These are phyloP conservation scores for Apostichopus parvimensis DNA, from an alignment of 35 echinoderm and acorn worm species.

Conservation along the genomic window DNA sequence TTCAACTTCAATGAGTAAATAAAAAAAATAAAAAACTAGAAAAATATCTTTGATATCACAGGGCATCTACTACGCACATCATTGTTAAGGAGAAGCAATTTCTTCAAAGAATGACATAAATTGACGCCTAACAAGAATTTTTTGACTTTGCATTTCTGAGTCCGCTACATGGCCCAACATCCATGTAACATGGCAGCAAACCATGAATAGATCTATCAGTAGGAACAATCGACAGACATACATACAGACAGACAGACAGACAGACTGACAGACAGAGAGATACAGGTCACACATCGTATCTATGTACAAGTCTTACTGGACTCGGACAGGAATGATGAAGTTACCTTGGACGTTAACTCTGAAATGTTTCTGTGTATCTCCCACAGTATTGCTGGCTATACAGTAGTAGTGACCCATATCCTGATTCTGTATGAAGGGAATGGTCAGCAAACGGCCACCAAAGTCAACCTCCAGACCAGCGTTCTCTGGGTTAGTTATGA, in stretches of 20 bases:
- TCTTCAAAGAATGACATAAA: too few relatives aligned
- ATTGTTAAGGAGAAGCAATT: too few relatives aligned
- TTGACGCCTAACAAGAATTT: too few relatives aligned
- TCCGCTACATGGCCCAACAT: too few relatives aligned
- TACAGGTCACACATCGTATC: background rate
- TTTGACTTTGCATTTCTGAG: too few relatives aligned
- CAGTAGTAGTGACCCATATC: slow-evolving; percentile 85
- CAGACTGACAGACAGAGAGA: background rate
- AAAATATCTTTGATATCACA: too few relatives aligned
- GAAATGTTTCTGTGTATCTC: slow-evolving; percentile 60
- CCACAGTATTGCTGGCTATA: slow-evolving; percentile 68
- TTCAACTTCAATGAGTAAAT: too few relatives aligned
- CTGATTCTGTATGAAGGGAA: slow-evolving; percentile 59
- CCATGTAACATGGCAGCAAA: too few relatives aligned
- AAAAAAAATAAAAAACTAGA: too few relatives aligned
- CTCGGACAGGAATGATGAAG: background rate
- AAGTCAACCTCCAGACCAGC: slow-evolving; percentile 57
- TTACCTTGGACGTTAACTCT: slow-evolving; percentile 80
- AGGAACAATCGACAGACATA: too few relatives aligned
- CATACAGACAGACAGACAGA: background rate
- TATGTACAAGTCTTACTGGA: too few relatives aligned
- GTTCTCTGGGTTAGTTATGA: slow-evolving; percentile 11
- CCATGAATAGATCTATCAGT: too few relatives aligned
- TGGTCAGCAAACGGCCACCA: slow-evolving; percentile 58
- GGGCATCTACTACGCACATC: background rate